Percentiles rank a stretch among this genome's conserved stretches.
phyloP scores from a whole-genome alignment of 2,797 vertebrate genomes.

The Anniella stebbinsi region DNA sequence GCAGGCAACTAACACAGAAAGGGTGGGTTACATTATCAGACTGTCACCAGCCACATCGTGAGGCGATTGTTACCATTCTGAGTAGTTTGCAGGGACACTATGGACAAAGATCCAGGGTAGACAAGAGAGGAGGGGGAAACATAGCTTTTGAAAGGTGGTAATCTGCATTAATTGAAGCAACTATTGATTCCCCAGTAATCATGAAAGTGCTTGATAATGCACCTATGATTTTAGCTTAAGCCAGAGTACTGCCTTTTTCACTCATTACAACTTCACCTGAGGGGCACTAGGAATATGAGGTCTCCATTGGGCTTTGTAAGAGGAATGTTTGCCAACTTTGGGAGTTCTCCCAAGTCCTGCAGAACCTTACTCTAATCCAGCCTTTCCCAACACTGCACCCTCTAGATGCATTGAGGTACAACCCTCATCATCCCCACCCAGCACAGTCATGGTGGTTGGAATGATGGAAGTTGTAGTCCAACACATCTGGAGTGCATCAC shows the following conservation, averaged over 20 bases:
- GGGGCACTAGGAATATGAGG: not conserved
- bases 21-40: not conserved
- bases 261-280: not conserved
- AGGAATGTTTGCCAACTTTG: not conserved
- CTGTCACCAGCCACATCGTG: not conserved
- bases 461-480: not conserved
- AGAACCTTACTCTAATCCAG: not conserved
- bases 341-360: not conserved
- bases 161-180: not conserved
- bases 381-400: not conserved
- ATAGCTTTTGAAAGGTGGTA: not conserved
- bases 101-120: not conserved
- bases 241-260: not conserved
- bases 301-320: not conserved
- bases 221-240: not conserved
- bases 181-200: not conserved
- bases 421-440: not conserved
- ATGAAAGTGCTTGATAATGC: not conserved
- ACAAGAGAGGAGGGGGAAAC: not conserved
- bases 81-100: not conserved
- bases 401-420: not conserved
- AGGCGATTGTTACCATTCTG: not conserved
- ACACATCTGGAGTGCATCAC: not conserved
- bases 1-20: not conserved
- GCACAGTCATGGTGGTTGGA: too few species aligned